Evolutionary conservation across 1,140 invertebrate species (phyloP).

Genomic region (Halyomorpha halys): DNA sequence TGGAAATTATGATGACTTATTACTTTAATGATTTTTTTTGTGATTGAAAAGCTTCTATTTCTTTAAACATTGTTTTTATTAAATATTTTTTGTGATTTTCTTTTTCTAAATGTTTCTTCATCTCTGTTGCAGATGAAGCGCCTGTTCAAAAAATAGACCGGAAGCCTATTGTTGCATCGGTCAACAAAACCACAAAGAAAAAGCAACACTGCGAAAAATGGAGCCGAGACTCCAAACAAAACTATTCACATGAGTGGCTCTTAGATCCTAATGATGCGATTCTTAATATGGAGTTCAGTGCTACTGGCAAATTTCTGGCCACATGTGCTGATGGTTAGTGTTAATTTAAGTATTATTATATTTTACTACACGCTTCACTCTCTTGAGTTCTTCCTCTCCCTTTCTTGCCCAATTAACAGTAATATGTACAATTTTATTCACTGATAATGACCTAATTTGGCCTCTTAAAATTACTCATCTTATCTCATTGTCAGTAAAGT

Average conservation of each 20-base stretch:
- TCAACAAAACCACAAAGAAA: constrained; percentile 23
- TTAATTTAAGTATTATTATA: not conserved
- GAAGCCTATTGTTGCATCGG: not conserved
- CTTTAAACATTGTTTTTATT: no score
- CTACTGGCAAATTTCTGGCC: constrained; percentile 72
- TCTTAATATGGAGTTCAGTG: constrained; percentile 64
- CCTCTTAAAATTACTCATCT: no score
- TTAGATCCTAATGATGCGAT: constrained; percentile 55
- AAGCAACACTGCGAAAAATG: constrained; percentile 26
- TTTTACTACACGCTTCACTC: not conserved
- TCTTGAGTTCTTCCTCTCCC: no score
- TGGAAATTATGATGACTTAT: no score
- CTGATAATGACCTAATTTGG: no score
- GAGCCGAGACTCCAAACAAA: constrained; percentile 26
- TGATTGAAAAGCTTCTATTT: no score
- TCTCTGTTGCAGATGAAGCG: not conserved
- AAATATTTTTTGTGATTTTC: no score
- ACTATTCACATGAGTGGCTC: constrained; percentile 45
- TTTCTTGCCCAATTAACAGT: no score
- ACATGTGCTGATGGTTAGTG: constrained; percentile 68
- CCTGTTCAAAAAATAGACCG: constrained; percentile 4
- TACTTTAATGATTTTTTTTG: no score
- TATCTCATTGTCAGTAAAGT: no score
- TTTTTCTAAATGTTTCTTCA: not conserved
- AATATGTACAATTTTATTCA: no score